A percentile compares a stretch with the other conserved stretches of the same genome.
phyloP scores from a whole-genome alignment of 2,113 vertebrate genomes.

The Symphodus melops region DNA sequence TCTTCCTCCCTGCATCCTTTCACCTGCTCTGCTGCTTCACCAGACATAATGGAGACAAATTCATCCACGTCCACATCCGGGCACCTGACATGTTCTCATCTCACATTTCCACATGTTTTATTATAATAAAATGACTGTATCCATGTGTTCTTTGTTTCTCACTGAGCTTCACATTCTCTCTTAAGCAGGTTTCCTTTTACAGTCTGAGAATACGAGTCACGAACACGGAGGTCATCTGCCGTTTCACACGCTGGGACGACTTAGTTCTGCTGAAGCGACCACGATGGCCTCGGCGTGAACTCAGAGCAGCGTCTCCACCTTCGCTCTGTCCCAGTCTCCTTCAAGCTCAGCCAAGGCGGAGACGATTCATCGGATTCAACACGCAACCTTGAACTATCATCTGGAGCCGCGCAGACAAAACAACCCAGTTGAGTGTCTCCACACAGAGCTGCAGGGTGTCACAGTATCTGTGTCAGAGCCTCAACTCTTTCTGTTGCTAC shows the following conservation, averaged over 20 bases:
- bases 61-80: conserved; percentile 48
- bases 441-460: not conserved
- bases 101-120: too few relatives aligned
- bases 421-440: conserved; percentile 25
- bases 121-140: too few relatives aligned
- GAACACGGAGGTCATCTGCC: conserved; percentile 15
- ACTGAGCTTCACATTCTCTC: not conserved
- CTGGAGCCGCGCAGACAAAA: conserved; percentile 42
- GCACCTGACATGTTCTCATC: conserved; percentile 35
- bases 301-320: conserved; percentile 15
- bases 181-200: not conserved
- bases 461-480: not conserved
- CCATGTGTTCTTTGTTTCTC: conserved; percentile 11
- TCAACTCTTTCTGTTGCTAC: not conserved
- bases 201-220: not conserved
- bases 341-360: conserved; percentile 31
- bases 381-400: conserved; percentile 49
- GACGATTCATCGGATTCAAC: conserved; percentile 18
- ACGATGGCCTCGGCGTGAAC: conserved; percentile 36
- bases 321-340: conserved; percentile 2
- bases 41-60: conserved; percentile 6
- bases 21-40: not conserved
- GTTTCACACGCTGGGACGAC: conserved; percentile 28
- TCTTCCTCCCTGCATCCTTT: not conserved
- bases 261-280: conserved; percentile 12